Percentiles rank a stretch among this genome's conserved stretches.
Evolutionary conservation across 1,140 invertebrate genomes (phyloP).

Genomic region (Aleiodes sp.): DNA sequence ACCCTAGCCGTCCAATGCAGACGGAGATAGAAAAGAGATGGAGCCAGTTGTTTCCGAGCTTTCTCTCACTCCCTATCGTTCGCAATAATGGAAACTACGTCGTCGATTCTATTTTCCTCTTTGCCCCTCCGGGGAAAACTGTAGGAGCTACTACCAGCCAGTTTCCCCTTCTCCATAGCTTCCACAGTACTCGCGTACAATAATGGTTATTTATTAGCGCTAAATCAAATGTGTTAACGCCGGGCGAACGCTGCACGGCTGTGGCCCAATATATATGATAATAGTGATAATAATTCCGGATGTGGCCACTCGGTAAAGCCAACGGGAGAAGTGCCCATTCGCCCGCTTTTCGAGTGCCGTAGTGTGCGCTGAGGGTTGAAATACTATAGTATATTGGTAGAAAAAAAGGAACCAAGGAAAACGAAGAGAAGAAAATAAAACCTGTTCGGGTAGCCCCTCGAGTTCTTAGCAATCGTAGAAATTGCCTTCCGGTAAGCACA

Average conservation of each 20-base stretch:
- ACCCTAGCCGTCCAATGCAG: slow-evolving; percentile 37
- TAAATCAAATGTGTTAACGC: slow-evolving; percentile 65
- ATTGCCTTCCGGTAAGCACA: background rate
- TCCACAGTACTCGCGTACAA: slow-evolving; percentile 51
- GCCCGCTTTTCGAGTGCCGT: slow-evolving; percentile 11
- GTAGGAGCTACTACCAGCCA: slow-evolving; percentile 34
- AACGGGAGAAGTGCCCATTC: slow-evolving; percentile 35
- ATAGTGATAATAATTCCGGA: slow-evolving; percentile 63
- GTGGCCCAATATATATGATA: slow-evolving; percentile 64
- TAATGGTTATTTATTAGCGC: slow-evolving; percentile 66
- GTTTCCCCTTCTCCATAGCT: background rate
- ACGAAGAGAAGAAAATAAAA: slow-evolving; percentile 13
- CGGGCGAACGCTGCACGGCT: slow-evolving; percentile 38
- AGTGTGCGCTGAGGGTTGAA: slow-evolving; percentile 13
- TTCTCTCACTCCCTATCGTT: slow-evolving; percentile 19
- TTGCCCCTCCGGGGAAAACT: slow-evolving; percentile 41
- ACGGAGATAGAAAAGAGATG: slow-evolving; percentile 14
- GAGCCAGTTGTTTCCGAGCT: background rate
- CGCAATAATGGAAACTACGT: slow-evolving; percentile 63
- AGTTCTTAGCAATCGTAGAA: slow-evolving; percentile 17
- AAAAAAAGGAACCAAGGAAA: slow-evolving; percentile 2
- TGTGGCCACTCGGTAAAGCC: slow-evolving; percentile 48
- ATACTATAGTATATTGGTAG: background rate
- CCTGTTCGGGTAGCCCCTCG: background rate
- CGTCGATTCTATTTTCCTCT: slow-evolving; percentile 66